Evolutionary conservation across 1,140 invertebrate species (phyloP), one percentile per base, ranked within the genome.

Genomic region (Saccostrea cuccullata): DNA sequence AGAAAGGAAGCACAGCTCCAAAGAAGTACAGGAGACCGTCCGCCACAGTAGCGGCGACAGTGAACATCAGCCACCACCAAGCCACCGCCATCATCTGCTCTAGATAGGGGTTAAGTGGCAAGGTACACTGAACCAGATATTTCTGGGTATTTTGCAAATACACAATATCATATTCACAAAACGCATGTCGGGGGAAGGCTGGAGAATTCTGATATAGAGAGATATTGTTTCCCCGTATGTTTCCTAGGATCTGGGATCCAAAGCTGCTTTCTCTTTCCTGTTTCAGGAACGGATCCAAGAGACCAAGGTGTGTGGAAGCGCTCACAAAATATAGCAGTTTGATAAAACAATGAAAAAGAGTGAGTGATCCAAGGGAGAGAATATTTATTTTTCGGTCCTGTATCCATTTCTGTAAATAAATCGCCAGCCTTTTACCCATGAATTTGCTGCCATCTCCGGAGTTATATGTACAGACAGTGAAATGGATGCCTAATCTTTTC

Each of bases 301-400:
- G 26, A 15, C 70, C 70, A 36, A 30, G 26, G 15, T 77, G 70
- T 30, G 26, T 30, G 15, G 26, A 26, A 12, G 26, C 70, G 30
- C 70, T 77, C 23, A 36, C 70, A 30, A 77, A 77, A 30, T 77
- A 77, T 11, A 77, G 70, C 13, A 77, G 26, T 77, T 77, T 77
- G 15, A 77, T 77, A 30, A 77, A 77, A 26, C 23, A 77, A 77
- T 77, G 70, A 36, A 77, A 77, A 36, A 77, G 2, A 30, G 70
- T 77, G 26, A 77, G 26, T 36, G 70, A 2, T 30, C 70, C 70
- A 30, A 77, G 23, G 23, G 70, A 77, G 11, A 77, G 26, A 36
- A 77, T 77, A 26, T 77, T 77, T 77, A 77, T 26, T 26, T 36
- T 77, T 15, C 23, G 23, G 15, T 26, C 15, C 12, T 77, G 13